Evolutionary conservation across 1,140 invertebrate genomes (phyloP).

Genomic region (Pantala flavescens): DNA sequence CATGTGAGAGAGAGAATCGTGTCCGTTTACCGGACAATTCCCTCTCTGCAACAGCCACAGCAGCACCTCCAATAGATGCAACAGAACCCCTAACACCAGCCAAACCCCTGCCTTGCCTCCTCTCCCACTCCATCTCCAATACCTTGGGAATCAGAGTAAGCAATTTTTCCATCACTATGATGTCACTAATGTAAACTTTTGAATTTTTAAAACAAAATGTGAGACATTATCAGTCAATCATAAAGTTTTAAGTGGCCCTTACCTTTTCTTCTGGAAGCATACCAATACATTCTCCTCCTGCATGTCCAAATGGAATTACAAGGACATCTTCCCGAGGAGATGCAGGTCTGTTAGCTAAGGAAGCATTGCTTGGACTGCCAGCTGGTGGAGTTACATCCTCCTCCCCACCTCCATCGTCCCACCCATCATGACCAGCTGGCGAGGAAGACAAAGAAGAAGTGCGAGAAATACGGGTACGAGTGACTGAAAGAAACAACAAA

Average conservation of each 20-base stretch:
- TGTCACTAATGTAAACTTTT: not conserved
- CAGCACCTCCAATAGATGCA: slow-evolving; percentile 23
- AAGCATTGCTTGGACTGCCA: not conserved
- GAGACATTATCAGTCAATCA: no score
- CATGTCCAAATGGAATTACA: slow-evolving; percentile 50
- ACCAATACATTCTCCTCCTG: slow-evolving; percentile 49
- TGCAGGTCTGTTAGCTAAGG: slow-evolving; percentile 24
- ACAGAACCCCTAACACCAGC: slow-evolving; percentile 27
- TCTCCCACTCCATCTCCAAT: slow-evolving; percentile 36
- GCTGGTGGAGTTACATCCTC: not conserved
- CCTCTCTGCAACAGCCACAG: slow-evolving; percentile 26
- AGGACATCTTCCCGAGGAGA: slow-evolving; percentile 44
- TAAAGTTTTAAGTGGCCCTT: slow-evolving; percentile 5
- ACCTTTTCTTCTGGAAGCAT: slow-evolving; percentile 64
- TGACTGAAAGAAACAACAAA: not conserved
- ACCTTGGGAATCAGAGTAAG: slow-evolving; percentile 28
- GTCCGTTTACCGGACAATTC: slow-evolving; percentile 45
- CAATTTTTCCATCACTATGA: not conserved
- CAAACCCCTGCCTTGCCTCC: slow-evolving; percentile 26
- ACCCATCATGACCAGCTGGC: not conserved
- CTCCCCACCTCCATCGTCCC: not conserved
- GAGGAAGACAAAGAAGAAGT: not conserved
- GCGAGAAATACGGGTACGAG: not conserved
- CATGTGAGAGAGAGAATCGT: slow-evolving; percentile 76
- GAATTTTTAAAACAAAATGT: not conserved